Evolutionary conservation across 2,888 invertebrate species (phyloP).

Genomic region (Coelinius sp.): DNA sequence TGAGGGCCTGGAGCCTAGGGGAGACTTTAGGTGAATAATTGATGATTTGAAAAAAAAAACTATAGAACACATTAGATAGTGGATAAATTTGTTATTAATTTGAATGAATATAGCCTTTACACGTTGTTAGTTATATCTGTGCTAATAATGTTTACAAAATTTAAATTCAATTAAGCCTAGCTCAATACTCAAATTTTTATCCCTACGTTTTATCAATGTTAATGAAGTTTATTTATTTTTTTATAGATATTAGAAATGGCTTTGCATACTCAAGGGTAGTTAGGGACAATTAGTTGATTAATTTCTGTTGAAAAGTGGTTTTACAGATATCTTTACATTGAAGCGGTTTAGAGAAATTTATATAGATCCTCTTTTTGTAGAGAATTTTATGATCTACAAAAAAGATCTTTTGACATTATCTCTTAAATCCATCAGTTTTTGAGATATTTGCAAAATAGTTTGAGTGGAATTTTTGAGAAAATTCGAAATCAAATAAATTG

Average conservation of each 20-base stretch:
- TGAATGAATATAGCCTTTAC: constrained; percentile 48
- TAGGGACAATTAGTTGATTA: constrained; percentile 12
- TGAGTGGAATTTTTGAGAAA: background rate
- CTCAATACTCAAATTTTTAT: constrained; percentile 36
- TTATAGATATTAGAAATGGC: constrained; percentile 15
- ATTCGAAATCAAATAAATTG: background rate
- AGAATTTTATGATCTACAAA: no score
- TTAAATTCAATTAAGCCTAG: constrained; percentile 41
- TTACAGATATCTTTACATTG: background rate
- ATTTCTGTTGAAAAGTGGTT: constrained; percentile 6
- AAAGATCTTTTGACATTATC: background rate
- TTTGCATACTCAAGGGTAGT: background rate
- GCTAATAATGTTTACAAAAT: constrained; percentile 50
- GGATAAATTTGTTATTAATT: constrained; percentile 51
- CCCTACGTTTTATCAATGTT: constrained; percentile 32
- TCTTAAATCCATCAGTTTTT: background rate
- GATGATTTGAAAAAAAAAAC: constrained; percentile 33
- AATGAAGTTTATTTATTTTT: constrained; percentile 31
- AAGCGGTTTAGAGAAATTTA: background rate
- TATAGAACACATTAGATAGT: constrained; percentile 36
- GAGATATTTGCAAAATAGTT: background rate
- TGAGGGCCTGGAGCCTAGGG: constrained; percentile 45
- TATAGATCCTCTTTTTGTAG: no score
- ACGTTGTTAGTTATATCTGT: constrained; percentile 47
- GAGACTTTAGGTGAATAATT: constrained; percentile 40